phyloP scores from a whole-genome alignment of 2,113 vertebrate genomes.

The Xiphophorus maculatus region DNA sequence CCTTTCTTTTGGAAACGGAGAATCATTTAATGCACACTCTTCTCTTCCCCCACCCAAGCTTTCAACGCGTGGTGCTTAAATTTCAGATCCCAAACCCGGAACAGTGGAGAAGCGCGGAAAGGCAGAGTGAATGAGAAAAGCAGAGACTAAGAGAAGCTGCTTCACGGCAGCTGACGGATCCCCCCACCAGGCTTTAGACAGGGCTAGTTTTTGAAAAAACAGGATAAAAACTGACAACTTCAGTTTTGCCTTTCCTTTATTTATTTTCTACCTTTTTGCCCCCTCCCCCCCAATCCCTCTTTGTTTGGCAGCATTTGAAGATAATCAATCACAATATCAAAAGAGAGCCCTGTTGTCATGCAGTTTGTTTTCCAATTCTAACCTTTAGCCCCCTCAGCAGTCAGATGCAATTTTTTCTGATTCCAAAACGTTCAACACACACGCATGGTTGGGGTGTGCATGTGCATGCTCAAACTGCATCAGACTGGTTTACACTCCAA shows the following conservation, averaged over 20 bases:
- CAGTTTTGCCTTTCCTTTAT: conserved; percentile 55
- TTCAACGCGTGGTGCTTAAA: conserved; percentile 34
- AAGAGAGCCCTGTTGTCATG: conserved; percentile 51
- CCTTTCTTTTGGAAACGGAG: conserved; percentile 25
- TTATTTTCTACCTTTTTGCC: not conserved
- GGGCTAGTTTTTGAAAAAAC: conserved; percentile 62
- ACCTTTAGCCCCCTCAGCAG: conserved; percentile 49
- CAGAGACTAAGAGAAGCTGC: conserved; percentile 27
- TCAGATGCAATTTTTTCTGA: conserved; percentile 44
- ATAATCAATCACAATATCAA: conserved; percentile 60
- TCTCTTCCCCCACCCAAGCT: conserved; percentile 8
- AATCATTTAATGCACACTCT: conserved; percentile 59
- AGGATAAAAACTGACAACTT: conserved; percentile 64
- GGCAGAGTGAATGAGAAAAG: conserved; percentile 47
- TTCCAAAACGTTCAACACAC: conserved; percentile 29
- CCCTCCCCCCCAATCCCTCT: conserved; percentile 6
- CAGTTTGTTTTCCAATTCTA: conserved; percentile 54
- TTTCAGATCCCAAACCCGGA: conserved; percentile 44
- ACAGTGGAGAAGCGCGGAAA: conserved; percentile 41
- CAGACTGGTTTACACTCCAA: not conserved
- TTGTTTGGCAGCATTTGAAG: conserved; percentile 65
- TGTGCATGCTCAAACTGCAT: not conserved
- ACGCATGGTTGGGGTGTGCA: not conserved
- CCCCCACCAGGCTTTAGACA: conserved; percentile 67
- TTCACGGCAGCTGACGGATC: conserved; percentile 56